Percentiles rank a stretch among this genome's conserved stretches.
phyloP scores from a whole-genome alignment of 1,140 invertebrate genomes.

The Stegodyphus dumicola region DNA sequence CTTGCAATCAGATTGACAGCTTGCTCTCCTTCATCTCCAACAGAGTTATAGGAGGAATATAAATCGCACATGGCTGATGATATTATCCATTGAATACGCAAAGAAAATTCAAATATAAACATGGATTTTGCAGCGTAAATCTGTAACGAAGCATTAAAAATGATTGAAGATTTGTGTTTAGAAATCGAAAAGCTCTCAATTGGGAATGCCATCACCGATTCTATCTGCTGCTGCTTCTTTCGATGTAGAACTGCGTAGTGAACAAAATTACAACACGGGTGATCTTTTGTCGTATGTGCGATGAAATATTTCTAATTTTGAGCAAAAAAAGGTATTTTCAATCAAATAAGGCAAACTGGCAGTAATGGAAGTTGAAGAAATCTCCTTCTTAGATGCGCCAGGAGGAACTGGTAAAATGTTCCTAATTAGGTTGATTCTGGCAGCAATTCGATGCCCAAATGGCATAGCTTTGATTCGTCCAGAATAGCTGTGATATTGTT shows the following conservation, averaged over 20 bases:
- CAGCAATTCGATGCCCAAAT: constrained; percentile 12
- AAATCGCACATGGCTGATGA: constrained; percentile 64
- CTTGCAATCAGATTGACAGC: constrained; percentile 67
- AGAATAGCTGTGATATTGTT: constrained; percentile 13
- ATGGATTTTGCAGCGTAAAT: constrained; percentile 64
- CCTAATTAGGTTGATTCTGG: constrained; percentile 16
- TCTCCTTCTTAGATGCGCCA: not conserved
- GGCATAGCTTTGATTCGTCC: not conserved
- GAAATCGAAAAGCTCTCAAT: not conserved
- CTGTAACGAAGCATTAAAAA: constrained; percentile 58
- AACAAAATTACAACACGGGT: constrained; percentile 67
- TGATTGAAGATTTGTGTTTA: not conserved
- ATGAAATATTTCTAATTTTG: constrained; percentile 53
- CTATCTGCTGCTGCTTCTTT: constrained; percentile 39
- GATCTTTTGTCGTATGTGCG: constrained; percentile 64
- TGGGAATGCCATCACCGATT: constrained; percentile 42
- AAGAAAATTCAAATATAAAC: constrained; percentile 29
- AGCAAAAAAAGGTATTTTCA: not conserved
- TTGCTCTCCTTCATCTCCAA: not conserved
- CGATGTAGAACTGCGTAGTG: constrained; percentile 56
- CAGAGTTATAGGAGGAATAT: not conserved
- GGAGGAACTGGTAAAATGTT: constrained; percentile 44
- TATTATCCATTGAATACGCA: constrained; percentile 62
- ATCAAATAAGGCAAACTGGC: constrained; percentile 19
- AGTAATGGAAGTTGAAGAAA: not conserved